Base-by-base conservation (phyloP, 2,888 invertebrate species). In the Drosophila emarginata region DNA sequence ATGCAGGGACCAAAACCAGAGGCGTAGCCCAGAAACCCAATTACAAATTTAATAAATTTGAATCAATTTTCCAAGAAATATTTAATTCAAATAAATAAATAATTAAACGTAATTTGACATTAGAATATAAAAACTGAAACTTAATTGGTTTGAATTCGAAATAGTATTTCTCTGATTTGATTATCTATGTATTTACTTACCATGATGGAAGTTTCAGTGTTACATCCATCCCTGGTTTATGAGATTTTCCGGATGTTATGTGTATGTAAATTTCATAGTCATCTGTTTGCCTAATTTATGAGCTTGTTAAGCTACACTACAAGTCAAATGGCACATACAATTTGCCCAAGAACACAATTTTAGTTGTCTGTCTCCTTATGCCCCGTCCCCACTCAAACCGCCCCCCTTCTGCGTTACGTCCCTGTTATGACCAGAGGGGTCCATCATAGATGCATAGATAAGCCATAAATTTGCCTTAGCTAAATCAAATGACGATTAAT, bases 381-480 rank as follows among this genome's bases (percentile, higher is more conserved):
- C 15, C 15, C 2, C 28, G 4, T 5, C 15, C 15, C 2, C 28
- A 28, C 28, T 28, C 5, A 23, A 23, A 23, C 28, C 5, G 6
- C 28, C 18, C 9, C 9, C 12, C 45, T 21, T 12, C 45, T 45
- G 18, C 11, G 45, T 21, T 45, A 45, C 21, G 45, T 18, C 45
- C 3, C 45, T 45, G 45, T 1, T 4, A 4, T 45, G 18, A 11
- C 45, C 45, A 7, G 18, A 45, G 45, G 45, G 15, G 45, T 45
- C 45, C 45, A 52, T 79, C 73, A 71, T 70, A 77, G 68, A 70
- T 69, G 52, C 52, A 87, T 87, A 85, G 75, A 77, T 71, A 75
- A 62, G 82, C 75, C 62, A 82, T 87, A 87, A 82, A 82, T 82
- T 87, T 75, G 67, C 73, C 85, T 74, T 75, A 75, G 63, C 73